Percentiles rank a stretch among this genome's conserved stretches.
Conservation (phyloP, 2,888 invertebrate species). For the Spialia ferax region DNA sequence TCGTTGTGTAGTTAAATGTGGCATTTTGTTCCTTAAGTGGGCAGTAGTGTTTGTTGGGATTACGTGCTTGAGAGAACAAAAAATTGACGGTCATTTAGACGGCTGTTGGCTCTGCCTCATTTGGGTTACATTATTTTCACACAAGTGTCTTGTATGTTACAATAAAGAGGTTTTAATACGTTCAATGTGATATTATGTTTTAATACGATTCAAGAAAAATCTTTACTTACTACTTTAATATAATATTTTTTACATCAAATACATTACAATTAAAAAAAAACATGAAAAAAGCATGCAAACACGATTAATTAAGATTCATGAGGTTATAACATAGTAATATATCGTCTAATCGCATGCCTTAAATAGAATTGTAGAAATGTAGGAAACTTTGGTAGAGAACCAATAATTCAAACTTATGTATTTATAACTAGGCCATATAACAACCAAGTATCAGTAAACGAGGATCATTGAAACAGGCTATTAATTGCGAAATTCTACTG, state of each 20-base stretch:
- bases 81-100: slow-evolving; percentile 30
- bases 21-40: slow-evolving; percentile 60
- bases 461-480: slow-evolving; percentile 57
- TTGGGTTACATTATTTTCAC: slow-evolving; percentile 40
- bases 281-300: no score
- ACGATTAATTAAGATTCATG: neutral
- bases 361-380: no score
- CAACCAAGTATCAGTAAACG: slow-evolving; percentile 38
- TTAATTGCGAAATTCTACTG: slow-evolving; percentile 54
- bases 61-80: slow-evolving; percentile 28
- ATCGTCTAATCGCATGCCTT: neutral
- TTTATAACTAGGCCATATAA: neutral
- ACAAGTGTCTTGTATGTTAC: slow-evolving; percentile 11
- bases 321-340: neutral
- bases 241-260: no score
- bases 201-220: no score
- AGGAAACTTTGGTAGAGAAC: neutral
- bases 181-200: no score
- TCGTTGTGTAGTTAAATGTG: slow-evolving; percentile 56
- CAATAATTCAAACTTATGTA: neutral
- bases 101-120: slow-evolving; percentile 25
- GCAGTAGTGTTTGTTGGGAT: slow-evolving; percentile 33
- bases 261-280: no score
- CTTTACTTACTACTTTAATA: no score
- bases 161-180: no score